These are phyloP conservation scores for Piscicola geometra DNA, from an alignment of 2,888 invertebrate genomes.

Conservation along the genomic window DNA sequence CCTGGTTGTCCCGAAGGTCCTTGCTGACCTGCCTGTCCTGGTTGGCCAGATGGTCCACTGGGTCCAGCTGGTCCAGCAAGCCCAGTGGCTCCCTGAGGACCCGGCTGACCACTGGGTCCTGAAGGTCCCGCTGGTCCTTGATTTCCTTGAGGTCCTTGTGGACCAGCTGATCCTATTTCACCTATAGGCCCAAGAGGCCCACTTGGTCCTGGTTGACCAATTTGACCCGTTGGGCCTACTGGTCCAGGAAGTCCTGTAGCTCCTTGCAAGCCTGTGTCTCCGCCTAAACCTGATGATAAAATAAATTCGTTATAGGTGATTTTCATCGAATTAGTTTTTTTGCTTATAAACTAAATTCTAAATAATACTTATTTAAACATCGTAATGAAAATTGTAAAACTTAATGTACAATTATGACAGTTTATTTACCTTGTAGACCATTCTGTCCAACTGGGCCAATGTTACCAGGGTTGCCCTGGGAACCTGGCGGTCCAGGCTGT, in stretches of 20 bases:
- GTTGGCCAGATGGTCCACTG: constrained; percentile 17
- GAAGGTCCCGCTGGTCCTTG: constrained; percentile 20
- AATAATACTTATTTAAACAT: too few species aligned
- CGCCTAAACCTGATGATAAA: constrained; percentile 31
- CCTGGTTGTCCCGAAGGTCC: constrained; percentile 2
- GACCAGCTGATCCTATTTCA: constrained; percentile 23
- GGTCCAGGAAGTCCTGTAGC: constrained; percentile 25
- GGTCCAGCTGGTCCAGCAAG: constrained; percentile 27
- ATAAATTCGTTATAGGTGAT: too few species aligned
- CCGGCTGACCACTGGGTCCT: constrained; percentile 33
- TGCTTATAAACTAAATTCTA: neutral
- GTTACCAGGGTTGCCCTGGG: constrained; percentile 13
- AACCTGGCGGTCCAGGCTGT: constrained; percentile 22
- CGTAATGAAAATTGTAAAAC: too few species aligned
- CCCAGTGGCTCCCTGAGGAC: constrained; percentile 29
- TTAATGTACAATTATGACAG: too few species aligned
- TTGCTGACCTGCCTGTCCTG: constrained; percentile 27
- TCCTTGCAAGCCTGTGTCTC: constrained; percentile 24
- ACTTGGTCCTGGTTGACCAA: constrained; percentile 24
- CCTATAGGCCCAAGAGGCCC: constrained; percentile 9
- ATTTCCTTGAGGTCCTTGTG: constrained; percentile 23
- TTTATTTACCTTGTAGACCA: constrained; percentile 4
- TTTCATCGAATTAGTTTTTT: neutral
- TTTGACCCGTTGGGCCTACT: constrained; percentile 17
- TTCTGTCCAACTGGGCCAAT: constrained; percentile 16